Percentiles rank a stretch among this genome's conserved stretches.
phyloP scores from a whole-genome alignment of 2,888 invertebrate genomes.

The Pinctada fucata region DNA sequence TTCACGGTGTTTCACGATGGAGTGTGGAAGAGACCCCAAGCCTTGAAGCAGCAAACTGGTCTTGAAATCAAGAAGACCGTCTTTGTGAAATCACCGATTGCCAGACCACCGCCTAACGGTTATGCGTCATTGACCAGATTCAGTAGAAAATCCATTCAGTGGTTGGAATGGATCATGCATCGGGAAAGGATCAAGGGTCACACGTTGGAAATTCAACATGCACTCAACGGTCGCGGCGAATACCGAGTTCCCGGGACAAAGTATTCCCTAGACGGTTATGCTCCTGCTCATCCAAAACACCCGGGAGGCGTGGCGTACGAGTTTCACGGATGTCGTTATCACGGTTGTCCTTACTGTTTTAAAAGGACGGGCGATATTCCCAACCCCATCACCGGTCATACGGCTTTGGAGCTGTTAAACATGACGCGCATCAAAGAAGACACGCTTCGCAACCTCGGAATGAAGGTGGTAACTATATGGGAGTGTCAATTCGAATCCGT shows the following conservation, averaged over 20 bases:
- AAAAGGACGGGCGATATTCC: no score
- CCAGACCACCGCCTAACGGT: constrained; percentile 5
- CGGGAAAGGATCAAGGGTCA: not conserved
- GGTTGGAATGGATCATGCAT: constrained; percentile 13
- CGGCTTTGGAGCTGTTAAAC: no score
- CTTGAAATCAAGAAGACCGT: not conserved
- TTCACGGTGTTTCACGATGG: not conserved
- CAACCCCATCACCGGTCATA: no score
- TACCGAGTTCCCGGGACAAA: no score
- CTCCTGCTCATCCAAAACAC: not conserved
- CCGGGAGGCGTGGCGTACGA: constrained; percentile 8
- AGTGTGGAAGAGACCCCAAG: not conserved
- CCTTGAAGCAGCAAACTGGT: not conserved
- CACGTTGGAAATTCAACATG: constrained; percentile 2
- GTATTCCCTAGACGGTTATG: constrained; percentile 6
- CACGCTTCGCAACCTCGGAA: no score
- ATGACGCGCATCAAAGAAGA: no score
- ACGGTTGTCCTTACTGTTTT: no score
- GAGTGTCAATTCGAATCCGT: not conserved
- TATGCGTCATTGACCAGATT: not conserved
- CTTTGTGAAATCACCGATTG: constrained; percentile 9
- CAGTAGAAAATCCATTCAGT: no score
- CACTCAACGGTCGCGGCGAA: no score
- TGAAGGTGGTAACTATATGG: no score
- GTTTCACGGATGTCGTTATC: no score